These are phyloP conservation scores for Chlorops oryzae DNA, from an alignment of 1,140 invertebrate species.

Conservation along the genomic window DNA sequence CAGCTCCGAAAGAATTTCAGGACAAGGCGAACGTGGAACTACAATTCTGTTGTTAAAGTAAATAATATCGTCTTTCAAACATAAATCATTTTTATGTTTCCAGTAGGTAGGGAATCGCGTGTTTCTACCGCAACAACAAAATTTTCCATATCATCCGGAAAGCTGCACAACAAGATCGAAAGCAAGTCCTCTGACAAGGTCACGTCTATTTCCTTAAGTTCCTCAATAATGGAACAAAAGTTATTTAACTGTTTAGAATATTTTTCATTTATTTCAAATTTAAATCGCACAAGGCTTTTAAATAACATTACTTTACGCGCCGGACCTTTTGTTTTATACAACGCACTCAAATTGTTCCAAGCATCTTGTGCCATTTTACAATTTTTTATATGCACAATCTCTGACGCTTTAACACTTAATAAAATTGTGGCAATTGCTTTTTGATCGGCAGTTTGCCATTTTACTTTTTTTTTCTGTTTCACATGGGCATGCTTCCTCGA, in stretches of 20 bases:
- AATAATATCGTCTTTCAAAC: no score
- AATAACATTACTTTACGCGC: neutral
- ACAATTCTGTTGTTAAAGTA: no score
- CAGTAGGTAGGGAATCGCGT: no score
- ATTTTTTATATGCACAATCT: neutral
- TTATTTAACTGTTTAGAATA: neutral
- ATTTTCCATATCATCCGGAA: constrained; percentile 1
- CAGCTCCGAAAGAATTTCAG: no score
- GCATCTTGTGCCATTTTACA: neutral
- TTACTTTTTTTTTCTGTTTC: no score
- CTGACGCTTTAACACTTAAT: neutral
- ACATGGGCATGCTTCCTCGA: no score
- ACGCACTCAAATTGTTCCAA: neutral
- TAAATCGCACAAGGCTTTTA: neutral
- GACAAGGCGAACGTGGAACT: no score
- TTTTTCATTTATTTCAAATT: neutral
- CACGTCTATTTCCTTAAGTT: neutral
- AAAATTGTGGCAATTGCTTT: neutral
- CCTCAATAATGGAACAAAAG: neutral
- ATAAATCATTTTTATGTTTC: no score
- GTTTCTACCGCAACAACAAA: constrained; percentile 2
- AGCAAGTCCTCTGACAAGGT: neutral
- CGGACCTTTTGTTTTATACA: neutral
- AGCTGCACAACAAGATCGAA: constrained; percentile 1
- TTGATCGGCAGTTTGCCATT: no score